Conservation (phyloP, 64 coral and sea anemone species). For the Actinia equina region DNA sequence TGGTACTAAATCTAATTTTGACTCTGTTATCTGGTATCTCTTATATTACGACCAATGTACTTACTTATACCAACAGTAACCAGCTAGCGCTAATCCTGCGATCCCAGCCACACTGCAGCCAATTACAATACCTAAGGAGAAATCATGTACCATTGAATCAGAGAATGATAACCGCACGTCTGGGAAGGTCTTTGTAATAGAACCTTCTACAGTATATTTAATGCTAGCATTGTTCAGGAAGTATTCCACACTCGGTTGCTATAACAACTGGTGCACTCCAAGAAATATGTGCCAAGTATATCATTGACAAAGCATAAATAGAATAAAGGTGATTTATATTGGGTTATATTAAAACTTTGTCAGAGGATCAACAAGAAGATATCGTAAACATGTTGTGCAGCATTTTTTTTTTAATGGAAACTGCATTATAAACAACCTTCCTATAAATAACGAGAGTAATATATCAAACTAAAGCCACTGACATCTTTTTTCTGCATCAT, state of each 20-base stretch:
- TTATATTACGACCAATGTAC: neutral
- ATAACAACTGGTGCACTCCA: neutral
- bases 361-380: neutral
- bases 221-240: neutral
- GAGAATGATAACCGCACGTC: neutral
- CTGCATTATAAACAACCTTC: too few relatives aligned
- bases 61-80: constrained; percentile 98
- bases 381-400: neutral
- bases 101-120: constrained; percentile 90
- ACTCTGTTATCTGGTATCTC: neutral
- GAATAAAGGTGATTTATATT: neutral
- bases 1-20: neutral
- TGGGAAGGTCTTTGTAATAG: neutral
- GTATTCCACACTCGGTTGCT: neutral
- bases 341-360: neutral
- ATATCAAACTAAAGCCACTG: too few relatives aligned
- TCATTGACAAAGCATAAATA: neutral
- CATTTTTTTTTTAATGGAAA: too few relatives aligned
- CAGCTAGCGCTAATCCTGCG: constrained; percentile 77
- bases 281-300: constrained; percentile 3
- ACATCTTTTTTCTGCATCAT: too few relatives aligned
- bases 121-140: constrained; percentile 82
- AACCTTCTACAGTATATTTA: neutral
- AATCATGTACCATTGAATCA: constrained; percentile 20
- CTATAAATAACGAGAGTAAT: too few relatives aligned